These are phyloP conservation scores for Synanceia verrucosa DNA, from an alignment of 2,797 vertebrate species.

Conservation along the genomic window DNA sequence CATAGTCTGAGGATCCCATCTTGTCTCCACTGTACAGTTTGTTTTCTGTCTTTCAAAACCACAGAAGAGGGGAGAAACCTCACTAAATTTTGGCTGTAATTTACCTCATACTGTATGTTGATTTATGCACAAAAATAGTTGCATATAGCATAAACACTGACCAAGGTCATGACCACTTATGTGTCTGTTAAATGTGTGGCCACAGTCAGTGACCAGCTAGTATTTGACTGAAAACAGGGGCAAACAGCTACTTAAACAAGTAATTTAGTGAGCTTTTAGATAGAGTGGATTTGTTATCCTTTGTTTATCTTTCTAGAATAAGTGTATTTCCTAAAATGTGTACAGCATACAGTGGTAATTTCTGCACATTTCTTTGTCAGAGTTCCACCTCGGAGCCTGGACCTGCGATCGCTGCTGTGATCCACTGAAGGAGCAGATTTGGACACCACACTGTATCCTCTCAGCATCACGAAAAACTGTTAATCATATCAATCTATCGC, in stretches of 20 bases:
- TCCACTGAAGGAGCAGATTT: background rate
- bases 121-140: background rate
- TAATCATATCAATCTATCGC: background rate
- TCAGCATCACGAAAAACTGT: constrained; percentile 5
- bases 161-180: background rate
- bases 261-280: background rate
- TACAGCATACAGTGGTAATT: background rate
- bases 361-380: background rate
- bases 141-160: background rate
- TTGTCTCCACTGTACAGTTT: background rate
- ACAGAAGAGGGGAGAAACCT: background rate
- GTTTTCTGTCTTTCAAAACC: background rate
- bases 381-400: constrained; percentile 7
- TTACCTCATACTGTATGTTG: background rate
- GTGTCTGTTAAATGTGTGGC: background rate
- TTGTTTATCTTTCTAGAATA: too few relatives aligned
- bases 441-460: background rate
- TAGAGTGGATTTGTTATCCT: background rate
- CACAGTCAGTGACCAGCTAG: background rate
- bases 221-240: background rate
- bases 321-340: background rate
- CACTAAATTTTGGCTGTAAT: background rate
- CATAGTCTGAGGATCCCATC: constrained; percentile 26
- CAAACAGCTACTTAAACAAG: background rate
- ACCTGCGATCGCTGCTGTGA: background rate